These are phyloP conservation scores for Terebella lapidaria DNA, from an alignment of 2,888 invertebrate species.

Conservation along the genomic window DNA sequence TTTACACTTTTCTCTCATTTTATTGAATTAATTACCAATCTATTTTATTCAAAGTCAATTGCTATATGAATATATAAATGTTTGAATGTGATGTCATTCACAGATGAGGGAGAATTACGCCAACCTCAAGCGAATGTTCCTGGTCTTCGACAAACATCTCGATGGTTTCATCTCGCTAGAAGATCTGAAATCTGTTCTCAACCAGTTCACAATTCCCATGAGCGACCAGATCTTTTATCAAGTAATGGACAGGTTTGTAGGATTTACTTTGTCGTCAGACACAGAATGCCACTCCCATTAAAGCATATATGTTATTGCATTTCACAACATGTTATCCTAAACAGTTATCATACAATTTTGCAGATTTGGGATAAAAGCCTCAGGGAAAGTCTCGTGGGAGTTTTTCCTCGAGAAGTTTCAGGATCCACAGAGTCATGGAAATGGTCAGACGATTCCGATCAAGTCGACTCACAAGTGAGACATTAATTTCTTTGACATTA, in stretches of 20 bases:
- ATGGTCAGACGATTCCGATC: conserved; percentile 49
- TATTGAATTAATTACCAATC: too few species aligned
- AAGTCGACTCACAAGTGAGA: conserved; percentile 45
- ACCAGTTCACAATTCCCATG: conserved; percentile 47
- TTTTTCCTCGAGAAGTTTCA: conserved; percentile 48
- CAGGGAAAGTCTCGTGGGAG: conserved; percentile 47
- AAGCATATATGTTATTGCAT: not conserved
- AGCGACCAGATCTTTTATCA: conserved; percentile 44
- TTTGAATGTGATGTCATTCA: too few species aligned
- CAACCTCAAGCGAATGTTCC: conserved; percentile 44
- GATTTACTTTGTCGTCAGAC: not conserved
- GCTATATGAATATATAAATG: too few species aligned
- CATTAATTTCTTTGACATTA: not conserved
- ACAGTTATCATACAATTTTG: not conserved
- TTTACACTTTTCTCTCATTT: too few species aligned
- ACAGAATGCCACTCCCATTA: not conserved
- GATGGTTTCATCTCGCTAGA: conserved; percentile 44
- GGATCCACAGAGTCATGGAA: conserved; percentile 37
- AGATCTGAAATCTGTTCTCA: conserved; percentile 41
- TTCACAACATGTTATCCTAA: not conserved
- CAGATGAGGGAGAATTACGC: conserved; percentile 44
- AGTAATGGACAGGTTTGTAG: conserved; percentile 47
- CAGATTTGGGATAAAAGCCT: conserved; percentile 42
- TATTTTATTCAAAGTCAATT: too few species aligned
- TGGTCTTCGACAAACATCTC: conserved; percentile 41